Conservation (phyloP, 1,140 invertebrate species). For the Hyles euphorbiae region DNA sequence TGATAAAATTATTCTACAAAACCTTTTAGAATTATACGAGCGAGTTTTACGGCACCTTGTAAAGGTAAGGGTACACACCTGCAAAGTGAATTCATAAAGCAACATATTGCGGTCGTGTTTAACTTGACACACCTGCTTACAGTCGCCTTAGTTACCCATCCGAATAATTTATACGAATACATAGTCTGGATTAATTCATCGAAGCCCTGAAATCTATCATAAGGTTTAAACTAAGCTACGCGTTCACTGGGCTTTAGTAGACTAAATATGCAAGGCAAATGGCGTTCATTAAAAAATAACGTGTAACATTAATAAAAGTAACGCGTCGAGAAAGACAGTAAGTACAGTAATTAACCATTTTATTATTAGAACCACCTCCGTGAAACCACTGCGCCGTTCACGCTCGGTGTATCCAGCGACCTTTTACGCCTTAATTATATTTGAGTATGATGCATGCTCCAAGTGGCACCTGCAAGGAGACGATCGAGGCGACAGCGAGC, state of each 20-base stretch:
- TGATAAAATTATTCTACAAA: constrained; percentile 18
- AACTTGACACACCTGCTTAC: constrained; percentile 5
- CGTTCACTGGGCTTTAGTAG: too few species aligned
- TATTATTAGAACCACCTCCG: neutral
- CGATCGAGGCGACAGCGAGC: constrained; percentile 1
- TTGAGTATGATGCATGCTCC: constrained; percentile 49
- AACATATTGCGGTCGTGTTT: constrained; percentile 11
- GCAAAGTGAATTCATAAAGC: constrained; percentile 21
- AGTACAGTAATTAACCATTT: neutral
- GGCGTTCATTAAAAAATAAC: too few species aligned
- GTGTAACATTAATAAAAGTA: too few species aligned
- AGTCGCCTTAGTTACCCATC: too few species aligned
- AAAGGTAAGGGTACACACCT: constrained; percentile 5
- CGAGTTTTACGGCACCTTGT: constrained; percentile 12
- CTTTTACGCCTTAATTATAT: constrained; percentile 45
- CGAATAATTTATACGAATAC: too few species aligned
- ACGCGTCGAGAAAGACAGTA: too few species aligned
- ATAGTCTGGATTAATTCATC: too few species aligned
- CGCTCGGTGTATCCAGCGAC: constrained; percentile 17
- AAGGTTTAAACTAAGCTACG: too few species aligned
- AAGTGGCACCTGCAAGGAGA: constrained; percentile 32
- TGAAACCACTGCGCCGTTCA: constrained; percentile 1
- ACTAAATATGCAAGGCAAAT: too few species aligned
- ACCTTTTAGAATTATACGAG: constrained; percentile 16
- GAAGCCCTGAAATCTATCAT: too few species aligned